Conservation (phyloP, 2,113 vertebrate genomes). For the Gopherus evgoodei region DNA sequence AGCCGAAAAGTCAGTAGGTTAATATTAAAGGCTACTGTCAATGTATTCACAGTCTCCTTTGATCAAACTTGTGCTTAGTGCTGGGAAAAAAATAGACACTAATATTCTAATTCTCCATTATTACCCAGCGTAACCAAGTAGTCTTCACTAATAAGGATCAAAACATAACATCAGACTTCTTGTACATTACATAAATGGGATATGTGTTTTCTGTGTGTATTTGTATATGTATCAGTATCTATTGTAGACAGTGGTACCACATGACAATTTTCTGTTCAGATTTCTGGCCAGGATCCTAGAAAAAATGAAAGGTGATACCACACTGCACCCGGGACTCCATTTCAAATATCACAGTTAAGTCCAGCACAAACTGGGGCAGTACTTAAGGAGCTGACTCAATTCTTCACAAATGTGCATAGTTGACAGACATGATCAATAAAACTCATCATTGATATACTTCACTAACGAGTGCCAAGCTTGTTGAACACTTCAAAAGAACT, state of each 20-base stretch:
- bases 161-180: not conserved
- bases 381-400: not conserved
- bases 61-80: not conserved
- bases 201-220: not conserved
- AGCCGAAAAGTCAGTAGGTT: not conserved
- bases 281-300: not conserved
- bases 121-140: not conserved
- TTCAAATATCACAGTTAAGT: not conserved
- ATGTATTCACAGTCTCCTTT: not conserved
- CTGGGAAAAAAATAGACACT: accelerated
- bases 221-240: not conserved
- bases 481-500: not conserved
- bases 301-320: not conserved
- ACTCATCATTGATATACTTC: not conserved
- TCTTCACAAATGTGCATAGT: not conserved
- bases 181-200: accelerated
- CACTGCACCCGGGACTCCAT: not conserved
- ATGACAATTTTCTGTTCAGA: not conserved
- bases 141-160: not conserved
- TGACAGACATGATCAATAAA: not conserved
- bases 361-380: not conserved
- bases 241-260: not conserved
- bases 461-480: not conserved
- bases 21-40: not conserved
- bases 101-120: accelerated